Evolutionary conservation across 1,140 invertebrate species (phyloP), one percentile per base, ranked within the genome.

Genomic region (Zaprionus tsacasi): DNA sequence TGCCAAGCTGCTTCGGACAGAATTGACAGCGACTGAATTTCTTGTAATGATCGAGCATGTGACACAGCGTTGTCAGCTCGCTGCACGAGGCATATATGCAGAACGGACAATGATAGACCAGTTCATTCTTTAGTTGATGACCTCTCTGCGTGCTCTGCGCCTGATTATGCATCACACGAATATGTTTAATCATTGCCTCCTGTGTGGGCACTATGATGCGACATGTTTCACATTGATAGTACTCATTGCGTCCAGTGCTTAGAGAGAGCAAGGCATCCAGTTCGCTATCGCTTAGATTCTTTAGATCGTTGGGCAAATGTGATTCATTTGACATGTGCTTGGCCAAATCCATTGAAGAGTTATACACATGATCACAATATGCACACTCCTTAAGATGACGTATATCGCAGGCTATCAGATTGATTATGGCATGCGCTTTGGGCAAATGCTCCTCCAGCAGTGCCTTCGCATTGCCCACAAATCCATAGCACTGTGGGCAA

Each of bases 31-130:
- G 15, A 0, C 11, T 2, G 17, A 83, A 88, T 13, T 61, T 68
- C n/a, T 25, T 63, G 21, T 72, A 88, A 27, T 88, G 83, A 38
- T 75, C 70, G 2, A 88, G 11, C 78, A 88, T 88, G 21, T 88
- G 83, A 0, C 65, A 70, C 48, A 83, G 5, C 10, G 78, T 72
- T 0, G 27, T 36, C 55, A 72, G 27, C 27, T 88, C 80, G 0
- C 38, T 27, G 6, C 57, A 40, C 1, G 83, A 83, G 7, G 77
- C 79, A 21, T 65, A 88, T 27, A 81, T 68, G 43, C 83, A 88
- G 21, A 35, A 71, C 5, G 73, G 72, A n/a, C 83, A 88, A 52
- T 83, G 81, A 17, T 65, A 83, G 13, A 83, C 66, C 1, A 83
- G 7, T 1, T 15, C 3, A 3, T 67, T 27, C 1, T 13, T 68